phyloP scores from a whole-genome alignment of 2,888 invertebrate genomes.

The Endotricha flammealis region DNA sequence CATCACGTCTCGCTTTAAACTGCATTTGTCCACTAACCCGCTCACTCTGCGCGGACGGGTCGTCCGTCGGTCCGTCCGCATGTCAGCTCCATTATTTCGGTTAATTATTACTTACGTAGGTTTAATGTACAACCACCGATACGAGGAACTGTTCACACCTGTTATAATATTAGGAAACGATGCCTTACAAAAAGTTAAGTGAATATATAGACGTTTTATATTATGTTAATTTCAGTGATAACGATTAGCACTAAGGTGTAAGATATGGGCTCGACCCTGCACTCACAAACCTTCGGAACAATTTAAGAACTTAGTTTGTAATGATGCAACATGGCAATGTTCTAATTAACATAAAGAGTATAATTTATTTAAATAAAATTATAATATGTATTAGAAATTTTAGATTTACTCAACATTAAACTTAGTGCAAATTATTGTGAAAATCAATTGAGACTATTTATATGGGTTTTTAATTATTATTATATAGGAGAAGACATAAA shows the following conservation, averaged over 20 bases:
- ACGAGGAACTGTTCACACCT: conserved; percentile 59
- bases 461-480: conserved; percentile 78
- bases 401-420: conserved; percentile 77
- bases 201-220: conserved; percentile 73
- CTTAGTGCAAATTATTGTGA: conserved; percentile 78
- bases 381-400: conserved; percentile 77
- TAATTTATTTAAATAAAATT: conserved; percentile 76
- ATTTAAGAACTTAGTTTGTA: conserved; percentile 77
- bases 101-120: conserved; percentile 54
- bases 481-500: conserved; percentile 74
- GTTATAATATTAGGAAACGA: conserved; percentile 73
- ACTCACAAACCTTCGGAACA: conserved; percentile 69
- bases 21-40: conserved; percentile 18
- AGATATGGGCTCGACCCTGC: conserved; percentile 51
- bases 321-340: conserved; percentile 72
- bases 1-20: conserved; percentile 13
- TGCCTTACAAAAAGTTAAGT: conserved; percentile 73
- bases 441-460: conserved; percentile 77
- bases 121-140: conserved; percentile 71
- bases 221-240: conserved; percentile 75
- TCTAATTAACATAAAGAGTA: conserved; percentile 74
- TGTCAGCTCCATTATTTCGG: conserved; percentile 46
- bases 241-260: conserved; percentile 62
- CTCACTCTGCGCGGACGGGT: conserved; percentile 16
- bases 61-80: conserved; percentile 32